Percentiles rank a stretch among this genome's conserved stretches.
Conservation (phyloP, 2,888 invertebrate species). For the Capitulum mitella region DNA sequence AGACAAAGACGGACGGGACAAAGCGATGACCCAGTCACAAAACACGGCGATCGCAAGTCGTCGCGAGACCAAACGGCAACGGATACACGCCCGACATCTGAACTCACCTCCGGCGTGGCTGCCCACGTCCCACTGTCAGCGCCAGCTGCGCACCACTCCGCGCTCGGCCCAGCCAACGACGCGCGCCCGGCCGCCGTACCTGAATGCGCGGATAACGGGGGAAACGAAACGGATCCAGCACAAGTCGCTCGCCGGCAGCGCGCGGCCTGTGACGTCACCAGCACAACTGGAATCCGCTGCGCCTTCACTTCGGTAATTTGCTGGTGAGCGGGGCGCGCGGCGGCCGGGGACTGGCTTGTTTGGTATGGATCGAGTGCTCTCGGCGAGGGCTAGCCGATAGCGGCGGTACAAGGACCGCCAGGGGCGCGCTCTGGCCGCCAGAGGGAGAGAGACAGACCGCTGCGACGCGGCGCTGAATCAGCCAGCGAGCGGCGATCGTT, state of each 20-base stretch:
- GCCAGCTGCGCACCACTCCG: neutral
- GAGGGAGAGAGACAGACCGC: neutral
- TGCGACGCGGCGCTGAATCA: neutral
- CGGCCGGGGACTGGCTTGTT: neutral
- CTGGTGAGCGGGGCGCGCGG: neutral
- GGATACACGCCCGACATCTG: neutral
- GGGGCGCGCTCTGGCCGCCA: neutral
- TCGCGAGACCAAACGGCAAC: neutral
- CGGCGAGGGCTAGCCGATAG: neutral
- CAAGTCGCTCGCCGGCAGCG: slow-evolving; percentile 13
- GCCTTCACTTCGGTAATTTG: neutral
- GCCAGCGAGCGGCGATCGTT: neutral
- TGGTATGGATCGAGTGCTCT: slow-evolving; percentile 15
- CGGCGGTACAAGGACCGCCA: neutral
- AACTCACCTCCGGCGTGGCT: neutral
- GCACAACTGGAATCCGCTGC: slow-evolving; percentile 9
- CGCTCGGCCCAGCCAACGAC: neutral
- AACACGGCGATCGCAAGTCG: neutral
- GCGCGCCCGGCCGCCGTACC: neutral
- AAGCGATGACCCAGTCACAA: slow-evolving; percentile 3
- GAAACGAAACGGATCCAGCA: slow-evolving; percentile 24
- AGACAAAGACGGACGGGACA: neutral
- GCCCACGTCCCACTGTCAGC: neutral
- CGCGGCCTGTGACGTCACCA: slow-evolving; percentile 5
- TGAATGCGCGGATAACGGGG: slow-evolving; percentile 12